phyloP scores from a whole-genome alignment of 1,140 invertebrate species.

The Proctacanthus coquilletti region DNA sequence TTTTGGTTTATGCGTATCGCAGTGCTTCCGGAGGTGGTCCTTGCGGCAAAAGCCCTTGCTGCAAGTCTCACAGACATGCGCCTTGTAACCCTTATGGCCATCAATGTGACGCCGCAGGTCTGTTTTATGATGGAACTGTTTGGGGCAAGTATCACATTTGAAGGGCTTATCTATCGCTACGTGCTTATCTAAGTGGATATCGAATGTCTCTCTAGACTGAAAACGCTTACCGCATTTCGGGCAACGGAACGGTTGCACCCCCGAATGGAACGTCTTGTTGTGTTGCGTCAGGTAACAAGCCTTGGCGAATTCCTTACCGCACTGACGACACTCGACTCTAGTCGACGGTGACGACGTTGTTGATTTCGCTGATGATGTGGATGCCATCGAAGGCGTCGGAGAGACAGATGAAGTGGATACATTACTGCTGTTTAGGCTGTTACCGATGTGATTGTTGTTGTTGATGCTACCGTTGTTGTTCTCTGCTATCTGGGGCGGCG shows the following conservation, averaged over 20 bases:
- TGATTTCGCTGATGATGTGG: conserved; percentile 15
- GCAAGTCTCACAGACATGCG: conserved; percentile 64
- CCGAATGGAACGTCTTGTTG: conserved; percentile 75
- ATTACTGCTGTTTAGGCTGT: conserved; percentile 11
- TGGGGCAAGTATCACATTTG: conserved; percentile 74
- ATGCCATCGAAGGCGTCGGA: conserved; percentile 8
- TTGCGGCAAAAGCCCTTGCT: conserved; percentile 84
- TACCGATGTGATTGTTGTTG: conserved; percentile 10
- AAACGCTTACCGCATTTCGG: conserved; percentile 71
- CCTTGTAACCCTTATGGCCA: conserved; percentile 69
- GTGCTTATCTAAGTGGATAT: conserved; percentile 60
- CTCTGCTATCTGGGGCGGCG: no score
- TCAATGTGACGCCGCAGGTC: conserved; percentile 71
- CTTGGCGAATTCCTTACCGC: conserved; percentile 72
- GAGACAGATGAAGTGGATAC: background rate
- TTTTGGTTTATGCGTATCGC: conserved; percentile 55
- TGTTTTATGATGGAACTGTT: conserved; percentile 80
- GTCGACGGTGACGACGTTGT: conserved; percentile 29
- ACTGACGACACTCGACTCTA: conserved; percentile 58
- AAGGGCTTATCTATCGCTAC: conserved; percentile 65
- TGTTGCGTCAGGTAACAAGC: conserved; percentile 79
- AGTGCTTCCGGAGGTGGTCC: conserved; percentile 89
- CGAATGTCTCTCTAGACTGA: conserved; percentile 44
- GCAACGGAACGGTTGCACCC: conserved; percentile 74
- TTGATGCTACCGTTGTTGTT: background rate